Evolutionary conservation across 35 echinoderm and acorn worm species (phyloP).

Genomic region (Ophioderma brevispina): DNA sequence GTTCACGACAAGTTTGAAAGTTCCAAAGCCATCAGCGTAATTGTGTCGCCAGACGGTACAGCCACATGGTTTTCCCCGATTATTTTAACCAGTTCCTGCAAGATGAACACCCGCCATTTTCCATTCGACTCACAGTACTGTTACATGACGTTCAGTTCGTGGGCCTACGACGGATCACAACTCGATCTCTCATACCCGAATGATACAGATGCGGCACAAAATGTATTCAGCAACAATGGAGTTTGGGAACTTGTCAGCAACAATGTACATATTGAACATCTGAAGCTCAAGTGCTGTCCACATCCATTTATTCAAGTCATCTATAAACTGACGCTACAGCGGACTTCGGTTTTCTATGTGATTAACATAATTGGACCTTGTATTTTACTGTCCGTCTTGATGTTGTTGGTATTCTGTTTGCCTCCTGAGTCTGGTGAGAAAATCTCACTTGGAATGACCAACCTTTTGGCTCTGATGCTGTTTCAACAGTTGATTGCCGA

Average conservation of each 20-base stretch:
- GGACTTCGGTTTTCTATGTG: conserved; percentile 65
- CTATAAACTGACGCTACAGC: conserved; percentile 51
- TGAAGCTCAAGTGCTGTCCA: conserved; percentile 28
- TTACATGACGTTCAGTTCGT: conserved; percentile 52
- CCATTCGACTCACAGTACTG: conserved; percentile 72
- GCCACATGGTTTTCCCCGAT: conserved; percentile 50
- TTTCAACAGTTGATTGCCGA: conserved; percentile 81
- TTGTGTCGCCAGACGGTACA: conserved; percentile 16
- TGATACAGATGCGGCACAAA: conserved; percentile 37
- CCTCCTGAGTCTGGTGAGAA: conserved; percentile 82
- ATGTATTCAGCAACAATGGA: conserved; percentile 55
- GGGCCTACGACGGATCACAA: conserved; percentile 27
- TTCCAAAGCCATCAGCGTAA: background rate
- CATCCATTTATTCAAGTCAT: conserved; percentile 50
- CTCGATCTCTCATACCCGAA: conserved; percentile 4
- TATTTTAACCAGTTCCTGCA: conserved; percentile 31
- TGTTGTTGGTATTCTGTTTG: conserved; percentile 57
- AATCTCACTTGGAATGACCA: conserved; percentile 77
- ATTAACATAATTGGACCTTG: conserved; percentile 68
- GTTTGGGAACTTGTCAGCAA: conserved; percentile 54
- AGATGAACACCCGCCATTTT: conserved; percentile 35
- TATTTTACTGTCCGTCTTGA: conserved; percentile 59
- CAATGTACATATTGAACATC: background rate
- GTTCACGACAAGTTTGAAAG: conserved; percentile 11
- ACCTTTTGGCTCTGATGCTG: conserved; percentile 75